phyloP scores from a whole-genome alignment of 2,113 vertebrate genomes.

The Hyla sarda region DNA sequence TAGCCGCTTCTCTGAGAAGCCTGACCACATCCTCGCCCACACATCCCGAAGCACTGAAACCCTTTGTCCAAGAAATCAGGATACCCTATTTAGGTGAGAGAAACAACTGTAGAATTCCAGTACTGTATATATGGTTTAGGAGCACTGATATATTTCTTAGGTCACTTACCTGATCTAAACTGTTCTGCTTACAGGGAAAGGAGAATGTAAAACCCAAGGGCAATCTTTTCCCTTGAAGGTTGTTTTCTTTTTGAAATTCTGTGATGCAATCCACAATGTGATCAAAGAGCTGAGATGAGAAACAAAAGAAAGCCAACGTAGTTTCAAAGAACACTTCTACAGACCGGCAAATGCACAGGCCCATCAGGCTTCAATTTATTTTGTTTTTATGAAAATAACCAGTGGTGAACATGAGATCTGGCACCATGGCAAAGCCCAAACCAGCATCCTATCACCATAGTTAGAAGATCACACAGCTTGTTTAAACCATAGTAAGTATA shows the following conservation, averaged over 20 bases:
- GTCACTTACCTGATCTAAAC: constrained; percentile 75
- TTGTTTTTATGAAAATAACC: too few species aligned
- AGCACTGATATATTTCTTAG: not conserved
- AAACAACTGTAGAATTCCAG: not conserved
- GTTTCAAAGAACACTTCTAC: not conserved
- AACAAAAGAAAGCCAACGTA: not conserved
- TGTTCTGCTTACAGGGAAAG: constrained; percentile 77
- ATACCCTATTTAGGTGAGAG: constrained; percentile 69
- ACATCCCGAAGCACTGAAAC: constrained; percentile 72
- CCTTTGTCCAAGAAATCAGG: constrained; percentile 81
- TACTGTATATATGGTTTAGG: not conserved
- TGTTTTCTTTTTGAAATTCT: constrained; percentile 73
- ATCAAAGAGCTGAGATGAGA: constrained; percentile 74
- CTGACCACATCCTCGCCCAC: constrained; percentile 73
- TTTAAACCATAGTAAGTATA: too few species aligned
- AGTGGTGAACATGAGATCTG: not conserved
- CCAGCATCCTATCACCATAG: too few species aligned
- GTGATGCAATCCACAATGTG: constrained; percentile 75
- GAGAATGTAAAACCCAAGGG: constrained; percentile 80
- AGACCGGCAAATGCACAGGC: not conserved
- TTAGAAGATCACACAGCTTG: too few species aligned
- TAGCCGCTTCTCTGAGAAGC: constrained; percentile 73
- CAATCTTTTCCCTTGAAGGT: constrained; percentile 61
- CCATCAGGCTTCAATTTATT: not conserved
- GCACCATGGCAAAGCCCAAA: too few species aligned